Base-by-base conservation (phyloP, 2,888 invertebrate species). In the Corbicula japonica region DNA sequence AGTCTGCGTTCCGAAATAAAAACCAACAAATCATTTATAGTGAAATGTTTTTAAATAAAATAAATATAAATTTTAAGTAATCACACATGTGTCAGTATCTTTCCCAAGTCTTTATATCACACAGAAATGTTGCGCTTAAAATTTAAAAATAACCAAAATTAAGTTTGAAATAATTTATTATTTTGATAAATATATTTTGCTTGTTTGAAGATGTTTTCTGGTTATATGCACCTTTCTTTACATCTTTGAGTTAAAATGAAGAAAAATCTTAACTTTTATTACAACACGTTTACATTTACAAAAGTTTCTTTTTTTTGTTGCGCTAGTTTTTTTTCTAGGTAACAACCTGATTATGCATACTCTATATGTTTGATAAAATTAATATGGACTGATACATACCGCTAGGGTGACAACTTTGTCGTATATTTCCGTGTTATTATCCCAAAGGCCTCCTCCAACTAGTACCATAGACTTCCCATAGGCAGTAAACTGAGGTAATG, bases 371-470 rank as follows among this genome's bases (percentile, higher is more conserved):
- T 41, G 10, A 18, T 41, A 41, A 10, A 41, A 18, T 41, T 41
- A 41, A 46, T 8, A n/a, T 41, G 26, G 21, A 41, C n/a, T 28
- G 30, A 15, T 12, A 79, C 77, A 66, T 73, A 86, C 87, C 56
- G 86, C 86, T 60, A 84, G 65, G 12, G 73, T 32, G 6, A 88
- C 73, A 32, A 88, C 86, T 21, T 78, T 76, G n/a, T 73, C 70
- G 52, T 82, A 88, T n/a, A 88, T 75, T 50, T 84, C 84, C 4
- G 84, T 69, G 48, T 87, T 86, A 34, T 83, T 84, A n/a, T 86
- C 85, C 28, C 66, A 46, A 5, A 86, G 61, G 38, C 76, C 63
- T 18, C 88, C 88, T 2, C 88, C 88, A 1, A 81, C 87, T 26
- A 88, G 63, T 2, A 88, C 84, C 63, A 88, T 65, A 50, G 77